phyloP scores from a whole-genome alignment of 37 sponge, comb jelly and placozoan species.

The Lycopodina hypogea region DNA sequence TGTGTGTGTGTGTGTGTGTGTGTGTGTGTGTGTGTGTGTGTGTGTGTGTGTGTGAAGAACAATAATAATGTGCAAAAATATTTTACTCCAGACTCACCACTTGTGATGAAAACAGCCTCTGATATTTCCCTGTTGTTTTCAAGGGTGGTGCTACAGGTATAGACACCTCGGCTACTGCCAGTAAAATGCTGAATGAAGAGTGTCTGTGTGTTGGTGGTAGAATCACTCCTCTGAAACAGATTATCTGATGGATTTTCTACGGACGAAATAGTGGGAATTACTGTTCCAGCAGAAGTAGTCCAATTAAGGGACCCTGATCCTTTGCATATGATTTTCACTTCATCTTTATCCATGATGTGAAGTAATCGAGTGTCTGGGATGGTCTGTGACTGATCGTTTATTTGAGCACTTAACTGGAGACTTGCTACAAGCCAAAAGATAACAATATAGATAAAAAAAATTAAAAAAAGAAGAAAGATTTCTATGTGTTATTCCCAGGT shows the following conservation, averaged over 20 bases:
- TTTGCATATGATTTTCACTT: background rate
- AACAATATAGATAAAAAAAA: background rate
- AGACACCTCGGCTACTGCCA: background rate
- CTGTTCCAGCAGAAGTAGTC: background rate
- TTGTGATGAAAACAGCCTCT: conserved; percentile 12
- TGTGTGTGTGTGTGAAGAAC: background rate
- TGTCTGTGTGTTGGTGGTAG: background rate
- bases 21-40: conserved; percentile 29
- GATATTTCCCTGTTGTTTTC: background rate
- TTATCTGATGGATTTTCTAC: background rate
- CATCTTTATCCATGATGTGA: background rate
- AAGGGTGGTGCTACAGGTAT: conserved; percentile 5
- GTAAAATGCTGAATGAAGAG: conserved; percentile 2
- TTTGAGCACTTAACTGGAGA: background rate
- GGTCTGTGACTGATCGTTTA: background rate
- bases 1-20: too few relatives aligned
- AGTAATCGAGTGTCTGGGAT: background rate
- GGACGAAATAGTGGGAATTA: background rate
- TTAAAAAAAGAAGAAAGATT: too few relatives aligned
- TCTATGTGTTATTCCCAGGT: too few relatives aligned
- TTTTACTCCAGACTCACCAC: conserved; percentile 10
- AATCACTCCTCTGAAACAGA: background rate
- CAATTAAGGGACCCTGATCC: conserved; percentile 5
- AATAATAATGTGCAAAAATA: background rate
- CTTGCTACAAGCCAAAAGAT: background rate